Conservation (phyloP, 2,888 invertebrate species). For the Colletes collaris region DNA sequence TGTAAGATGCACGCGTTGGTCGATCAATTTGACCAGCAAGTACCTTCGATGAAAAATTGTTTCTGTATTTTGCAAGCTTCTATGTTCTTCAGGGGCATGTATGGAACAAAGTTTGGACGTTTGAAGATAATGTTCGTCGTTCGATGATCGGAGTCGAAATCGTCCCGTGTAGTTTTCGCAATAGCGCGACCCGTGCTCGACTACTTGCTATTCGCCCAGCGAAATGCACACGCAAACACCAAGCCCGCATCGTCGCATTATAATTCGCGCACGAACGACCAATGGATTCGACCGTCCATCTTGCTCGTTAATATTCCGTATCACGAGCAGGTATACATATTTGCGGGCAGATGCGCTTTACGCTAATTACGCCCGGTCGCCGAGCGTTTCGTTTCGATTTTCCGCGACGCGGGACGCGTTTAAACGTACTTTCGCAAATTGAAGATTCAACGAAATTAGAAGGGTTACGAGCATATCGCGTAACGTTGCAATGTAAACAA, state of each 20-base stretch:
- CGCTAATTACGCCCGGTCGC: constrained; percentile 46
- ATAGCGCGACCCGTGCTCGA: constrained; percentile 29
- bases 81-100: no score
- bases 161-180: constrained; percentile 56
- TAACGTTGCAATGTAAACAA: no score
- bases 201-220: constrained; percentile 62
- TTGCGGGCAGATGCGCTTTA: constrained; percentile 45
- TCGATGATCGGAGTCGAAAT: constrained; percentile 33
- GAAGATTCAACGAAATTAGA: no score
- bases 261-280: constrained; percentile 54
- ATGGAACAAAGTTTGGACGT: no score
- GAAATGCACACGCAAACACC: constrained; percentile 47
- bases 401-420: not conserved
- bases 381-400: constrained; percentile 19
- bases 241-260: constrained; percentile 60
- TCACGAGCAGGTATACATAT: constrained; percentile 41
- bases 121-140: no score
- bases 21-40: no score
- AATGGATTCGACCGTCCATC: constrained; percentile 41
- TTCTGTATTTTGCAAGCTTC: no score
- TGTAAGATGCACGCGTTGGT: no score
- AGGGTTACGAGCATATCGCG: no score
- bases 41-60: no score
- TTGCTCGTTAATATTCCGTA: constrained; percentile 49
- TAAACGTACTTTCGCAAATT: no score